Base-by-base conservation (phyloP, 2,888 invertebrate genomes). In the Trichopoda pennipes region DNA sequence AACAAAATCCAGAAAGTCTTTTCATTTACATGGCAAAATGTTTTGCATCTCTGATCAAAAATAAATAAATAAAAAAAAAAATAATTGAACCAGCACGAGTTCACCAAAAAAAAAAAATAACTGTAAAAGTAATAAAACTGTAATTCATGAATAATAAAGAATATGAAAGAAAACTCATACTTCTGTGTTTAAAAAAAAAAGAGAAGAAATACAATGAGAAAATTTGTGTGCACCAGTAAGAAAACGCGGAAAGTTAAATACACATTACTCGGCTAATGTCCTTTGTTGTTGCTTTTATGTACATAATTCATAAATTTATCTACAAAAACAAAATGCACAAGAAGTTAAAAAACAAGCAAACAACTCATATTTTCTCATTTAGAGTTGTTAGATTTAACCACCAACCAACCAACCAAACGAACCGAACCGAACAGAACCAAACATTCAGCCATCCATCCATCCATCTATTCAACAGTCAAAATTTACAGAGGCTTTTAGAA, bases 181-280 rank as follows among this genome's bases (percentile, higher is more conserved):
- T 17, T 49, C 7, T 2, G 21, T 16, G 4, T 6, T 0, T 55
- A 73, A 63, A 69, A 73, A 1, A 47, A 28, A 19, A 38, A 10
- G 80, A 72, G 38, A 38, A 38, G 38, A 38, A 38, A 12, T 2
- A 73, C 51, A 72, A 74, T 79, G 47, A 86, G 83, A 66, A 88
- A 89, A 87, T 87, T 88, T 86, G 87, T 86, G 87, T 86, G 85
- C 84, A 87, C 88, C 89, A 89, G 89, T 89, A 88, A 88, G 89
- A 89, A 89, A 86, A 85, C 86, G 84, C 86, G 85, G 86, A 85
- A 85, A 84, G 85, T 85, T 85, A 84, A 77, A 77, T 84, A 55
- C 7, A 64, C 23, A 28, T 42, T 55, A 68, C 21, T 51, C 17
- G 70, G 58, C 64, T 28, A 75, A 42, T 68, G 44, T 49, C 32